phyloP scores from a whole-genome alignment of 2,797 vertebrate species.

The Bovichtus diacanthus region DNA sequence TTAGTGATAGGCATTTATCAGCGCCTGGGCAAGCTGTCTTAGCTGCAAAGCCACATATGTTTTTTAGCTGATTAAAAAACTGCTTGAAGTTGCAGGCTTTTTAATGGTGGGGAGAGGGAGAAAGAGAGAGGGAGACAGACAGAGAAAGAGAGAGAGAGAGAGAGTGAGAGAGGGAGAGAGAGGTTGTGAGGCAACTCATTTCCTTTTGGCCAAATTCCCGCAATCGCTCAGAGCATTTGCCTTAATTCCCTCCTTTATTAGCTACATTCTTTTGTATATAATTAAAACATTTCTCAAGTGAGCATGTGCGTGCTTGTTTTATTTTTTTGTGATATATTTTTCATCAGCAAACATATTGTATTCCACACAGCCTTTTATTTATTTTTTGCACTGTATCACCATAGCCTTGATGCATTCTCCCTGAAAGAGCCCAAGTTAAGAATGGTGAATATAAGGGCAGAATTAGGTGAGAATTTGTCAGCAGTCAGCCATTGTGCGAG shows the following conservation, averaged over 20 bases:
- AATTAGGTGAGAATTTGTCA: conserved; percentile 84
- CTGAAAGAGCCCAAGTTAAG: conserved; percentile 60
- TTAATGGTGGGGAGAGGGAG: conserved; percentile 83
- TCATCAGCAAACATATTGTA: conserved; percentile 71
- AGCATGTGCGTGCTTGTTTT: conserved; percentile 77
- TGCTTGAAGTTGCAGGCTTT: conserved; percentile 99
- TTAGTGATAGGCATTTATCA: conserved; percentile 99
- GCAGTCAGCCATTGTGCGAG: conserved; percentile 76
- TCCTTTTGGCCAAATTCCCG: conserved; percentile 95
- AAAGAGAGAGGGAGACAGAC: conserved; percentile 44
- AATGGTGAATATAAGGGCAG: conserved; percentile 70
- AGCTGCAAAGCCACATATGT: conserved; percentile 99
- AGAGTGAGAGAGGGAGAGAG: conserved; percentile 73
- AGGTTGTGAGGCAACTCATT: conserved; percentile 88
- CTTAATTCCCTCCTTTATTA: conserved; percentile 92
- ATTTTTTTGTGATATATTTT: conserved; percentile 73
- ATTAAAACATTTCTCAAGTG: conserved; percentile 90
- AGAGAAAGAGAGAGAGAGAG: conserved; percentile 44
- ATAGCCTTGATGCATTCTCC: conserved; percentile 60
- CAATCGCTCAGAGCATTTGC: conserved; percentile 91
- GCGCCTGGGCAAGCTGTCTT: conserved; percentile 98
- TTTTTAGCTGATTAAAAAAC: conserved; percentile 99
- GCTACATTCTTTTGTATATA: conserved; percentile 86
- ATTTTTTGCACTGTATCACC: conserved; percentile 40
- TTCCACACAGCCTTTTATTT: conserved; percentile 46